Conservation (phyloP, 1,140 invertebrate species). For the Hesperophylax magnus region DNA sequence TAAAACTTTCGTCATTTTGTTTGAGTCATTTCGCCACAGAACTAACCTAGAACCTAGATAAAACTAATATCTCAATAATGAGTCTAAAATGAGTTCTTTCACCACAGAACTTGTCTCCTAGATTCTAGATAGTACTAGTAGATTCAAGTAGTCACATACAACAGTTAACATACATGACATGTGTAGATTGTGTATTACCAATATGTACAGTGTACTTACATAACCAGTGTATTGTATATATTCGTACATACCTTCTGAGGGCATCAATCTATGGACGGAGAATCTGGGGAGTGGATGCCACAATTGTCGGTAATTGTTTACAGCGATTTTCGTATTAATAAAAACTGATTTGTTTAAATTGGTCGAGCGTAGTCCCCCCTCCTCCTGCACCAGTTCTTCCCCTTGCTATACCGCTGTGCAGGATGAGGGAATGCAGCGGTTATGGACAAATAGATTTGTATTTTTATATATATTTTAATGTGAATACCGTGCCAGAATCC, state of each 20-base stretch:
- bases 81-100: no score
- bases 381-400: not conserved
- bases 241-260: not conserved
- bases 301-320: conserved; percentile 57
- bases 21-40: no score
- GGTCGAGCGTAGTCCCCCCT: conserved; percentile 30
- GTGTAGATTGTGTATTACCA: not conserved
- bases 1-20: no score
- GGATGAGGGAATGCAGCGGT: not conserved
- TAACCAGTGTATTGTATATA: not conserved
- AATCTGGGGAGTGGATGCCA: conserved; percentile 27
- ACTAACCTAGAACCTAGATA: no score
- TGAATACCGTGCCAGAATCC: no score
- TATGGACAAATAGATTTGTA: not conserved
- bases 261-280: not conserved
- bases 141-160: no score
- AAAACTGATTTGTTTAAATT: conserved; percentile 59
- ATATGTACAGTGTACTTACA: no score
- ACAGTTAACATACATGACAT: not conserved
- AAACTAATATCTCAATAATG: no score
- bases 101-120: no score
- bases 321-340: conserved; percentile 59
- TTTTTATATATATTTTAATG: no score
- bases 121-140: no score
- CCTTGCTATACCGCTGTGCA: conserved; percentile 11